Conservation (phyloP, 2,113 vertebrate genomes). For the Tetrao urogallus region DNA sequence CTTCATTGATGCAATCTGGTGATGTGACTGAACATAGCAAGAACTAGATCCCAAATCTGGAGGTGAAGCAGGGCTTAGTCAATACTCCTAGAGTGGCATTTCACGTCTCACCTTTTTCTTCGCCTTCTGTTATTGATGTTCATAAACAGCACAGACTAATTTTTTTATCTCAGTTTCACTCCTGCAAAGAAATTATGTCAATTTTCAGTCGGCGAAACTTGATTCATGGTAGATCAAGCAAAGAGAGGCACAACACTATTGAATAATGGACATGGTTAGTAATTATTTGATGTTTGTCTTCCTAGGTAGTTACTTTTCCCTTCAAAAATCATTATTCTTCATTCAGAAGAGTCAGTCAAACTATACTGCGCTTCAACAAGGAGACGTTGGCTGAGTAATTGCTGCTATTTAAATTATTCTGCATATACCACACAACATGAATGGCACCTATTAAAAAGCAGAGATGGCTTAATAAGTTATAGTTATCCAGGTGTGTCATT, state of each 20-base stretch:
- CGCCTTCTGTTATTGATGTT: background rate
- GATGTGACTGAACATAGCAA: background rate
- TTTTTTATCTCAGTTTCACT: background rate
- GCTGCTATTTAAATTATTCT: constrained; percentile 13
- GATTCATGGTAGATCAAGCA: background rate
- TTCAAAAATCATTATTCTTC: background rate
- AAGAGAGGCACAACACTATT: background rate
- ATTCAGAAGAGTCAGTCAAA: background rate
- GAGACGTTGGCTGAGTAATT: constrained; percentile 24
- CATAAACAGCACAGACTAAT: background rate
- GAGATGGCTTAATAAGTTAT: constrained; percentile 28
- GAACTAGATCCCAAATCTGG: background rate
- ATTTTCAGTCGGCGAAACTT: background rate
- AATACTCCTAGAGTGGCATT: background rate
- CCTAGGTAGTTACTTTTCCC: rapidly evolving
- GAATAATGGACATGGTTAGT: background rate
- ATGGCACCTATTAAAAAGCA: constrained; percentile 28
- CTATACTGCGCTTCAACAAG: background rate
- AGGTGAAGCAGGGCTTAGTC: background rate
- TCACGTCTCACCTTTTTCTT: background rate
- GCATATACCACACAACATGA: background rate
- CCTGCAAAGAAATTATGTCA: background rate
- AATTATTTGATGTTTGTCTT: background rate
- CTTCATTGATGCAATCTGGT: background rate
- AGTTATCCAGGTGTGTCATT: constrained; percentile 10